Percentiles rank a stretch among this genome's conserved stretches.
These are phyloP conservation scores for Astropecten irregularis DNA, from an alignment of 53 echinoderm and acorn worm genomes.

Conservation along the genomic window DNA sequence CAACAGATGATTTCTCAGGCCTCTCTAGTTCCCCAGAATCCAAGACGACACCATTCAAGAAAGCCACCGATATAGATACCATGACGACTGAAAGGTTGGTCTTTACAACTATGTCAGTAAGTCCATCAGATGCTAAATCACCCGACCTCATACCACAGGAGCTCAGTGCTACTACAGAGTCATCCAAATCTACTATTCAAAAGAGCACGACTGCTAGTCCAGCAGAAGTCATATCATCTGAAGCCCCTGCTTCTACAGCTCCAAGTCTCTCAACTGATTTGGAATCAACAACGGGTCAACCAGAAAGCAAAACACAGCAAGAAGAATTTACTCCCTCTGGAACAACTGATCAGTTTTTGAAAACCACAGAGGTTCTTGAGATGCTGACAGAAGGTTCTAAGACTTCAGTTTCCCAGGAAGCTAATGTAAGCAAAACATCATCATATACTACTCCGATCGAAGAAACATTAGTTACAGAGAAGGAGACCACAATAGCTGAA, in stretches of 20 bases:
- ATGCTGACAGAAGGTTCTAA: not conserved
- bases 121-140: not conserved
- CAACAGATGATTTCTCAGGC: not conserved
- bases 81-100: not conserved
- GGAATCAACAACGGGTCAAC: no score
- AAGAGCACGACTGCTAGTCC: no score
- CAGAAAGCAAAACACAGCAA: no score
- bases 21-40: not conserved
- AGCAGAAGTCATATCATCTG: not conserved
- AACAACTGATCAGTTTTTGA: no score
- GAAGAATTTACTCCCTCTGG: no score
- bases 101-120: slow-evolving; percentile 1
- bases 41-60: not conserved
- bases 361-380: not conserved
- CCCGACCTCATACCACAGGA: not conserved
- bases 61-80: not conserved
- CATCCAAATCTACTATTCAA: no score
- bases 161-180: no score
- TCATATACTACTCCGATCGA: no score
- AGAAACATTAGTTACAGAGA: not conserved
- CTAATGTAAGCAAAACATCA: no score
- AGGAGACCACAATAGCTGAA: not conserved
- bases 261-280: not conserved
- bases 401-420: no score
- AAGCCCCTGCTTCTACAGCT: not conserved